Evolutionary conservation across 2,888 invertebrate genomes (phyloP), one percentile per base, ranked within the genome.

Genomic region (Baccha elongata): DNA sequence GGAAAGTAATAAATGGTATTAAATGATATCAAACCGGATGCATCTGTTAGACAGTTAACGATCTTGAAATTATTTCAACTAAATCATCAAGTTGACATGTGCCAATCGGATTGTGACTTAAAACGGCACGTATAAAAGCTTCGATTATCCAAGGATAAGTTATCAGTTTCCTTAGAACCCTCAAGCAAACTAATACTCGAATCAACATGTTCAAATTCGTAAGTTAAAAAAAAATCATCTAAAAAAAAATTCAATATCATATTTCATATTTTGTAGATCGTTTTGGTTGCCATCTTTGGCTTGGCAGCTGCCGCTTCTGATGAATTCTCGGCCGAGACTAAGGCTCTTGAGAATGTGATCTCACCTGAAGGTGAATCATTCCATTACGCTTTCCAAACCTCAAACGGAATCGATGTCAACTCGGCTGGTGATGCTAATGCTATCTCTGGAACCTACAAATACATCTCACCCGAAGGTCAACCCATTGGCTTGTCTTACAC

Each of bases 331-430:
- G 89, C 89, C 76, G 88, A 89, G 86, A 88, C 58, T 2, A 84
- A 90, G 84, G 90, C 93, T 73, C 91, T 92, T 75, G 84, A 87
- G 40, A 90, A 92, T 42, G 83, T 71, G 88, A 88, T 19, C 87
- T 88, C 17, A 86, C 88, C 60, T 80, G 87, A 88, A 7, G 93
- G 93, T 76, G 88, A 90, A 7, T 86, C 87, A 23, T 93, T 88
- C 90, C 78, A 88, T 1, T 92, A 88, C 87, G 64, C 69, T 7
- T 94, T 88, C 86, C 90, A 93, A 85, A 94, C 94, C 84, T 91
- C 91, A 75, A 94, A 94, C 86, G 94, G 94, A 29, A 94, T 94
- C 87, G 65, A 87, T 0, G 92, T 88, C 11, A 91, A 93, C 86
- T 93, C 93, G 86, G 86, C 87, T n/a, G 94, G 94, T 84, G 89